These are phyloP conservation scores for Pipistrellus pipistrellus DNA, from an alignment of 2,797 vertebrate species.

Conservation along the genomic window DNA sequence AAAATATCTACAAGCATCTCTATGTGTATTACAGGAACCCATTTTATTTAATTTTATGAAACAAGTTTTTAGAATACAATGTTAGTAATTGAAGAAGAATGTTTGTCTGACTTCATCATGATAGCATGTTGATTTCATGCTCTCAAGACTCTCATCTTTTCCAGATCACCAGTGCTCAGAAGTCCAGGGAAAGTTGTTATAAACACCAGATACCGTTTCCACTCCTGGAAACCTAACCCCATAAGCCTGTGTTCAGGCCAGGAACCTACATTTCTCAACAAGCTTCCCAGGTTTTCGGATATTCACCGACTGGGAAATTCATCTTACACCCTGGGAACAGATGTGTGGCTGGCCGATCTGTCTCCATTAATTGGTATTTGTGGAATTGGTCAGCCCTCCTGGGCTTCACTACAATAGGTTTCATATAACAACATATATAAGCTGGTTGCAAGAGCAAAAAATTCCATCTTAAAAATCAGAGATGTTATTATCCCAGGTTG, in stretches of 20 bases:
- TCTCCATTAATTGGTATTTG: background rate
- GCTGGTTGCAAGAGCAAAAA: background rate
- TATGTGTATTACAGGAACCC: background rate
- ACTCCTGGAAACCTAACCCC: background rate
- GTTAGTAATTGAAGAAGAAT: background rate
- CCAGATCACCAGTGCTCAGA: background rate
- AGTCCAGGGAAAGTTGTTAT: background rate
- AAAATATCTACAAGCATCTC: background rate
- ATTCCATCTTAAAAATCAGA: slow-evolving; percentile 59
- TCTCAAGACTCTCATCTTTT: slow-evolving; percentile 9
- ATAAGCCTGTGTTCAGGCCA: background rate
- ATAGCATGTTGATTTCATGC: background rate
- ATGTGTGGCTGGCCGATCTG: background rate
- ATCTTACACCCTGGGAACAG: background rate
- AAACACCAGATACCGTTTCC: background rate
- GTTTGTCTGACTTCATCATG: background rate
- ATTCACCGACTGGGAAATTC: background rate
- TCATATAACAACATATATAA: background rate
- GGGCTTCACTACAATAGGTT: background rate
- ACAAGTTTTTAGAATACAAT: slow-evolving; percentile 51
- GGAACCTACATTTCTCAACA: background rate
- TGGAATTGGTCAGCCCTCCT: slow-evolving; percentile 9
- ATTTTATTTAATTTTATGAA: slow-evolving; percentile 38
- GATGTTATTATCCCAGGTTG: background rate
- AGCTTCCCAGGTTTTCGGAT: background rate